Evolutionary conservation across 2,113 vertebrate species (phyloP).

Genomic region (Caranx melampygus): DNA sequence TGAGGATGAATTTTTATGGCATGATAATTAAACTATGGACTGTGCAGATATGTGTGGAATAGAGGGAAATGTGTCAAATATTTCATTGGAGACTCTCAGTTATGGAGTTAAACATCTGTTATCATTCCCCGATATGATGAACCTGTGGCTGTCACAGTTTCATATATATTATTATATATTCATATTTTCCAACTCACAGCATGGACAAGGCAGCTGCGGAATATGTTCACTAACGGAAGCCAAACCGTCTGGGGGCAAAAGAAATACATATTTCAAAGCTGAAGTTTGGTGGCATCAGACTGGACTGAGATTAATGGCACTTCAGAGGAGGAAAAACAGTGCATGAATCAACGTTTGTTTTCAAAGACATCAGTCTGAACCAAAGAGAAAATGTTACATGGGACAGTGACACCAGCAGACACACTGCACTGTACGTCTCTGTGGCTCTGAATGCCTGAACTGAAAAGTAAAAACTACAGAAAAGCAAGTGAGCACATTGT

Average conservation of each 20-base stretch:
- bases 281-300: conserved; percentile 37
- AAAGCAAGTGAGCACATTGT: neutral
- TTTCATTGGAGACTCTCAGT: conserved; percentile 19
- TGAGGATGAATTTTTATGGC: neutral
- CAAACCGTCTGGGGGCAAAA: conserved; percentile 39
- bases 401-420: neutral
- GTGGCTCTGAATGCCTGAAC: neutral
- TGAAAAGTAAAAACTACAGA: neutral
- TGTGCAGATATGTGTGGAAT: neutral
- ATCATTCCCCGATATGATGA: conserved; percentile 4
- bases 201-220: conserved; percentile 28
- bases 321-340: conserved; percentile 9
- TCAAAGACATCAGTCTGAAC: neutral
- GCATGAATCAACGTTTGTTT: neutral
- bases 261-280: conserved; percentile 31
- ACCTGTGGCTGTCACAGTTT: conserved; percentile 20
- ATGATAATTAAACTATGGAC: neutral
- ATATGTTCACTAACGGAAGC: conserved; percentile 18
- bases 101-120: conserved; percentile 11
- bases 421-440: neutral
- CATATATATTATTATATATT: neutral
- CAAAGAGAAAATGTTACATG: neutral
- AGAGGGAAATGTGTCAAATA: neutral
- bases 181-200: conserved; percentile 34
- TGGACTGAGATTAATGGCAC: conserved; percentile 34